Base-by-base conservation (phyloP, 1,140 invertebrate species). In the Solen grandis region DNA sequence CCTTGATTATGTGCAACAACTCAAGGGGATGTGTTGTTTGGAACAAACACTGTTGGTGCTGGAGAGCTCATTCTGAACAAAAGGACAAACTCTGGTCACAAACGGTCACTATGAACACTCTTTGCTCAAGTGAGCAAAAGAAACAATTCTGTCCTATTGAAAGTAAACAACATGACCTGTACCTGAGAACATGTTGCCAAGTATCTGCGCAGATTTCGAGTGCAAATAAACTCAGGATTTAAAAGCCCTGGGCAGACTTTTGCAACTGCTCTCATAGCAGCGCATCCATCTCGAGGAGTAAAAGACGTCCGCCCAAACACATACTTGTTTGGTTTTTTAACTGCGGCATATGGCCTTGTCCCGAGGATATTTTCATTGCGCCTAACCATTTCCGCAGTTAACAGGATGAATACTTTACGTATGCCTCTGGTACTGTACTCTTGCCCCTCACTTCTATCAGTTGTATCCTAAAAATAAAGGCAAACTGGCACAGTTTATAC, bases 361-460 rank as follows among this genome's bases (percentile, higher is more conserved):
- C 25, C n/a, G n/a, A n/a, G n/a, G n/a, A n/a, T n/a, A n/a, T 10
- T 13, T 50, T 50, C 46, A 10, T 50, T 50, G 10, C 46, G n/a
- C 46, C 46, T 50, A 13, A 50, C n/a, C n/a, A n/a, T n/a, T n/a
- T 65, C 62, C 10, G 3, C 4, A 19, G 62, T 65, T 36, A 36
- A 22, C 4, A 65, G 31, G n/a, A 65, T 65, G 35, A 36, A 36
- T n/a, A 65, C 62, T 38, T 65, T 36, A 10, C 62, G 16, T n/a
- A 35, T 10, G 31, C 3, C 62, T 36, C 62, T 65, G 4, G n/a
- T n/a, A n/a, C n/a, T n/a, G 62, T 65, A 8, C 31, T 36, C 22
- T 65, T 65, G 3, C 62, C 62, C 33, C 62, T 35, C 4, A 65
- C 62, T 38, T 65, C 62, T 2, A 65, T 65, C 22, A 65, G n/a